Evolutionary conservation across 2,797 vertebrate genomes (phyloP), one percentile per base, ranked within the genome.

Genomic region (Craterocephalus amniculus): DNA sequence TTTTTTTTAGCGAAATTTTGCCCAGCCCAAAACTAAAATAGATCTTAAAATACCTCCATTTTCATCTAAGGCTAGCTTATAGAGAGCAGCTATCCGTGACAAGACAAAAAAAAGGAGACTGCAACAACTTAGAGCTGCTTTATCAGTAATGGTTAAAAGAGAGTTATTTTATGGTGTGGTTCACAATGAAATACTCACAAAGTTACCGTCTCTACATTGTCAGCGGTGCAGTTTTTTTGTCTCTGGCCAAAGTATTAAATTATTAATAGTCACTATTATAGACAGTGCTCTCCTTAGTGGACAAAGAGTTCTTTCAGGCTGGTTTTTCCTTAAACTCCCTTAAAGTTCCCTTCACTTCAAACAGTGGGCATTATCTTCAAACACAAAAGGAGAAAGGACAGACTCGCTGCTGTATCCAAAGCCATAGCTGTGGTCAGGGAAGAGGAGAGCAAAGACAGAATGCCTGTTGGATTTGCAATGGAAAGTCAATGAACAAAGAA

Each of bases 391-490:
- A 90, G 86, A 91, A 91, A 86, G 83, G 89, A 91, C 87, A 90
- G 90, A 91, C 81, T 80, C 63, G 88, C 85, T 88, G 87, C 87
- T 87, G 79, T 85, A 88, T 90, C 90, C 90, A 88, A 89, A 92
- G 83, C 89, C 90, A 91, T 89, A 91, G 86, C 86, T 91, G 90
- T 87, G 89, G 89, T 92, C 88, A 90, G 89, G 80, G 83, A 78
- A 87, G 88, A 88, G 88, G 86, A 89, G 87, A 84, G 83, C 81
- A 52, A 78, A 89, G 82, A 86, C 83, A 91, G 88, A 89, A 91
- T 90, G 90, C 88, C 88, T 91, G 87, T 81, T 84, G 91, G 89
- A 91, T 92, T 91, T 88, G 87, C 89, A 92, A 93, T 91, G 90
- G 90, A 93, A 93, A 93, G 88, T 87, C 81, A 89, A 89, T 87